Base-by-base conservation (phyloP, 2,797 vertebrate genomes). In the Brachymystax lenok region DNA sequence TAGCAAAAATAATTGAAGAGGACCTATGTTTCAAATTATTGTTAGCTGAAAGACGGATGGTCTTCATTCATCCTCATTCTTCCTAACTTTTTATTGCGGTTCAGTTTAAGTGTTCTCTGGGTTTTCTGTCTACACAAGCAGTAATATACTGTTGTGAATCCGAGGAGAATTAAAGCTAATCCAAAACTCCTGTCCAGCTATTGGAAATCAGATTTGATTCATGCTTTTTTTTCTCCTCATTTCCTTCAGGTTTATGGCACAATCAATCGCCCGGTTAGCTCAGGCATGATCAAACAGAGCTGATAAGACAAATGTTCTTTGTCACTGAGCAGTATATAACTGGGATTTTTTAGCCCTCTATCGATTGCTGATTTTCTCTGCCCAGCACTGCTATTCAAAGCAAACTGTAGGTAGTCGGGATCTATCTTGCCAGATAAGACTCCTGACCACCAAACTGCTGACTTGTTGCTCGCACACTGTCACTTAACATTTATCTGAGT, bases 371-470 rank as follows among this genome's bases (percentile, higher is more conserved):
- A 82, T 89, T 90, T 68, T 91, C 84, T 71, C 17, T 76, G 81
- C 84, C 89, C 85, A 91, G 89, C 88, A 88, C 83, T 84, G 84
- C 87, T 87, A 88, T 83, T 88, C 84, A 85, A 83, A 63, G 83
- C 82, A 69, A 1, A 24, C 80, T 51, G 72, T 78, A 77, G 82
- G 63, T 64, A 79, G 77, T 81, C 83, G 78, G 77, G 90, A 91
- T 92, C 82, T 86, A 88, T 88, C 84, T 83, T 69, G 73, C 8
- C 52, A 3, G 35, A 84, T 83, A 86, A 86, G 79, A 72, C 77
- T 75, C 67, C 76, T 68, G 76, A 68, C 50, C 72, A 77, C 74
- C 46, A 88, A 83, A 81, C 80, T 84, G 84, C 77, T 81, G 78
- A 82, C 80, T 80, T 83, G 80, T 83, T 83, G 70, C 74, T 75